Evolutionary conservation across 2,888 invertebrate genomes (phyloP).

Genomic region (Orchestes rusci): DNA sequence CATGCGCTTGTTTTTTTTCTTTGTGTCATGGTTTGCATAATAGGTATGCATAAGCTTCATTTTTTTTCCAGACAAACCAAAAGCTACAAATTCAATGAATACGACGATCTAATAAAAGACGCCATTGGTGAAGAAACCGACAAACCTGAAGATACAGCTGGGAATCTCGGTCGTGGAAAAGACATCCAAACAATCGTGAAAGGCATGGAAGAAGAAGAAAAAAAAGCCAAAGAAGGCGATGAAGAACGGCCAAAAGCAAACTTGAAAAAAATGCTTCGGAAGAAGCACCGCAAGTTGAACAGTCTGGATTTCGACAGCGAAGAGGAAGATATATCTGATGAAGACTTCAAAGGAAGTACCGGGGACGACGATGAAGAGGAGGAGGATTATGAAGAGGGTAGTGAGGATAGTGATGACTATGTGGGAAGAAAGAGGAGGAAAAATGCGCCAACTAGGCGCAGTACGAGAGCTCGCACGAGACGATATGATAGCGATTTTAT

Average conservation of each 20-base stretch:
- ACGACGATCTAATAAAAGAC: slow-evolving; percentile 90
- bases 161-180: slow-evolving; percentile 57
- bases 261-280: slow-evolving; percentile 33
- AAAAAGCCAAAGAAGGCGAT: slow-evolving; percentile 15
- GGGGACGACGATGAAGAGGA: slow-evolving; percentile 43
- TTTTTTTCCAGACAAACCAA: slow-evolving; percentile 54
- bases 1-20: no score
- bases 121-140: slow-evolving; percentile 76
- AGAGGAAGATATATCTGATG: slow-evolving; percentile 75
- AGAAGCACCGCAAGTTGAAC: slow-evolving; percentile 70
- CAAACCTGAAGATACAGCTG: slow-evolving; percentile 24
- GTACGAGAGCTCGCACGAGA: slow-evolving; percentile 45
- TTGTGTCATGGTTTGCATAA: no score
- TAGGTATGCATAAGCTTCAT: no score
- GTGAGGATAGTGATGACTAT: slow-evolving; percentile 51
- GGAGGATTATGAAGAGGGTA: slow-evolving; percentile 42
- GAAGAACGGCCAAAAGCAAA: slow-evolving; percentile 5
- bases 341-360: slow-evolving; percentile 81
- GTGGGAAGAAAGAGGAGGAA: slow-evolving; percentile 46
- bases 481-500: slow-evolving; percentile 48
- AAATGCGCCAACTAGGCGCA: slow-evolving; percentile 48
- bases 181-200: slow-evolving; percentile 88
- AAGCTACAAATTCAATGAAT: slow-evolving; percentile 84
- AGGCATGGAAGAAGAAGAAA: slow-evolving; percentile 25
- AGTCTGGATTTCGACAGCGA: slow-evolving; percentile 32